Percentiles rank a stretch among this genome's conserved stretches.
These are phyloP conservation scores for Salvator merianae DNA, from an alignment of 2,113 vertebrate genomes.

Conservation along the genomic window DNA sequence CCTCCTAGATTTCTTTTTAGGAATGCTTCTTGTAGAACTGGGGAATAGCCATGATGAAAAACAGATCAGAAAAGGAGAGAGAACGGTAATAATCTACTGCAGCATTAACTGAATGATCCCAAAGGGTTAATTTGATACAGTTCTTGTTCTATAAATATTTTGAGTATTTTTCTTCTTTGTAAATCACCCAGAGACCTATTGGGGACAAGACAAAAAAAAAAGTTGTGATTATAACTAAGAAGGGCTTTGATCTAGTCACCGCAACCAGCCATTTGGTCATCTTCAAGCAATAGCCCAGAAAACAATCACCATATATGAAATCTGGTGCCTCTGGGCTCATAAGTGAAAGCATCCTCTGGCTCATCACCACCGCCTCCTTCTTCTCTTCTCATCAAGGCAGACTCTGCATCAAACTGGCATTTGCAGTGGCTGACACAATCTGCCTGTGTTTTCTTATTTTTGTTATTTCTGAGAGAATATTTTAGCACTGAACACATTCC, in stretches of 20 bases:
- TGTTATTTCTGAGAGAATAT: conserved; percentile 87
- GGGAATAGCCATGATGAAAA: not conserved
- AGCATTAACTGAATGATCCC: accelerated
- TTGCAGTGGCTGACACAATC: conserved; percentile 67
- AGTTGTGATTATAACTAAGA: not conserved
- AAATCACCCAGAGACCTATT: too few species aligned
- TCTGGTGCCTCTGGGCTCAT: not conserved
- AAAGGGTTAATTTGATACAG: too few species aligned
- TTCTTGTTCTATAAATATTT: too few species aligned
- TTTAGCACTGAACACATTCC: conserved; percentile 81
- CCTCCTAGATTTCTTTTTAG: not conserved
- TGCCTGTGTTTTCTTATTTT: conserved; percentile 81
- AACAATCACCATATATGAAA: not conserved
- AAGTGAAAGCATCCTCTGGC: conserved; percentile 27
- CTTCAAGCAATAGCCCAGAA: not conserved
- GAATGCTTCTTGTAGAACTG: not conserved
- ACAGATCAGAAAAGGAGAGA: accelerated
- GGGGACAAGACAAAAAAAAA: too few species aligned
- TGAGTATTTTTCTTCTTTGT: too few species aligned
- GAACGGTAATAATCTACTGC: not conserved
- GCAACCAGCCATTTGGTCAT: not conserved
- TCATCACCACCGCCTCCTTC: conserved; percentile 40
- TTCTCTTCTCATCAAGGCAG: conserved; percentile 41
- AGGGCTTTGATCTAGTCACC: not conserved
- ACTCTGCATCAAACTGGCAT: conserved; percentile 52